Conservation (phyloP, 2,888 invertebrate species). For the Beris morrisii region DNA sequence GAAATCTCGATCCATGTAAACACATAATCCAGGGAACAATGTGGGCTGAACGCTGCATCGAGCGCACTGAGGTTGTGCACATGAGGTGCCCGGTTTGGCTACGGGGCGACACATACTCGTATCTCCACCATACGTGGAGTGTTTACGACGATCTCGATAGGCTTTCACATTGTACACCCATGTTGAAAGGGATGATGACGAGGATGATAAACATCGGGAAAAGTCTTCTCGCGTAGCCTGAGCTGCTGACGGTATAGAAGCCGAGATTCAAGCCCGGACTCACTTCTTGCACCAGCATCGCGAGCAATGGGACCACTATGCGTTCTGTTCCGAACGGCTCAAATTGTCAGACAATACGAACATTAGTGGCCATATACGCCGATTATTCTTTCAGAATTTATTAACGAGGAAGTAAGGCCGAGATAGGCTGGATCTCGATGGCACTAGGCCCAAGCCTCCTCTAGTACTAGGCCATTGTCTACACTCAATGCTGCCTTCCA, state of each 20-base stretch:
- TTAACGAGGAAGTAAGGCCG: slow-evolving; percentile 36
- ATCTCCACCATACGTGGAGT: slow-evolving; percentile 17
- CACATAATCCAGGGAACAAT: slow-evolving; percentile 26
- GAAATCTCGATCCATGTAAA: slow-evolving; percentile 25
- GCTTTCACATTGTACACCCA: background rate
- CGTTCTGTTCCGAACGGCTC: background rate
- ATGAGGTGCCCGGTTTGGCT: slow-evolving; percentile 15
- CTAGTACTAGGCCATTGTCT: slow-evolving; percentile 18
- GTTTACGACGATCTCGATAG: slow-evolving; percentile 25
- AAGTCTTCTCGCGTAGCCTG: too few species aligned
- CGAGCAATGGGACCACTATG: too few species aligned
- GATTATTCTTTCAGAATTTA: slow-evolving; percentile 34
- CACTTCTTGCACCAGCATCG: too few species aligned
- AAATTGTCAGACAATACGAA: slow-evolving; percentile 35
- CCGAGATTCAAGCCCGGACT: too few species aligned
- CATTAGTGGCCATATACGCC: slow-evolving; percentile 35
- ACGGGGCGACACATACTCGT: slow-evolving; percentile 13
- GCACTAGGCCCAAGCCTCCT: slow-evolving; percentile 25
- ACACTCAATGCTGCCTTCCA: background rate
- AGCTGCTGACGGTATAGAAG: too few species aligned
- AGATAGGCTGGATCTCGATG: slow-evolving; percentile 21
- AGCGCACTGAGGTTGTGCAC: background rate
- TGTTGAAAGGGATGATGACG: slow-evolving; percentile 23
- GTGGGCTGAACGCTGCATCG: slow-evolving; percentile 22
- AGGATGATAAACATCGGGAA: slow-evolving; percentile 13